These are phyloP conservation scores for Lithobates pipiens DNA, from an alignment of 2,797 vertebrate species.

Conservation along the genomic window DNA sequence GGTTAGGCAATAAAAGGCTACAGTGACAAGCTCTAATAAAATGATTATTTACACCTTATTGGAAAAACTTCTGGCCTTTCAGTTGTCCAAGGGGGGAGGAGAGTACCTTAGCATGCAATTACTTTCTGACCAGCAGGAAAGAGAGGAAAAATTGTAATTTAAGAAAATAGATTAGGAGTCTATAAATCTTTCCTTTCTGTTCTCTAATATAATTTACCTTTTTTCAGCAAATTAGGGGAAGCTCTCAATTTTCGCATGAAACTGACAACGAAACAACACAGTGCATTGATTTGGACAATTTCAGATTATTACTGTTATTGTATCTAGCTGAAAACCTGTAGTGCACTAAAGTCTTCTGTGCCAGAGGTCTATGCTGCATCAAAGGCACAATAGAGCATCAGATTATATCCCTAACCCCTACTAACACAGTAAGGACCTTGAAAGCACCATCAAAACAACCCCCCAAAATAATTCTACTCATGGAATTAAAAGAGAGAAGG, in stretches of 20 bases:
- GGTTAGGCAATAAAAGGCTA: conserved; percentile 46
- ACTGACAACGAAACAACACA: background rate
- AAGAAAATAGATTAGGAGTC: conserved; percentile 31
- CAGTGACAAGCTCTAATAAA: conserved; percentile 50
- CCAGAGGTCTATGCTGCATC: no score
- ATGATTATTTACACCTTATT: conserved; percentile 53
- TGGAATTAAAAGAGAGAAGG: no score
- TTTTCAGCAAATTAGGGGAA: conserved; percentile 35
- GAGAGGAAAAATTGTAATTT: conserved; percentile 43
- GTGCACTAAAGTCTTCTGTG: background rate
- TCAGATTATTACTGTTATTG: background rate
- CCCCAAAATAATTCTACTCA: no score
- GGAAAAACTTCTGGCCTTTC: conserved; percentile 52
- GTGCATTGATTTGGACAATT: background rate
- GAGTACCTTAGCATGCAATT: conserved; percentile 46
- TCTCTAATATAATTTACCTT: conserved; percentile 34
- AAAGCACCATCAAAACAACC: no score
- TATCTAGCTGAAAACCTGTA: background rate
- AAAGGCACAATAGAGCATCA: no score
- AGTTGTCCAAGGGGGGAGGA: conserved; percentile 25
- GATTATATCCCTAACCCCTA: no score
- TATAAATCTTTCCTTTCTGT: conserved; percentile 35
- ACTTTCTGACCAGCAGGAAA: conserved; percentile 37
- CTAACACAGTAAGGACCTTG: no score
- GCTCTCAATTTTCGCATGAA: conserved; percentile 13